Conservation (phyloP, 2,888 invertebrate species). For the Zaprionus bogoriensis region DNA sequence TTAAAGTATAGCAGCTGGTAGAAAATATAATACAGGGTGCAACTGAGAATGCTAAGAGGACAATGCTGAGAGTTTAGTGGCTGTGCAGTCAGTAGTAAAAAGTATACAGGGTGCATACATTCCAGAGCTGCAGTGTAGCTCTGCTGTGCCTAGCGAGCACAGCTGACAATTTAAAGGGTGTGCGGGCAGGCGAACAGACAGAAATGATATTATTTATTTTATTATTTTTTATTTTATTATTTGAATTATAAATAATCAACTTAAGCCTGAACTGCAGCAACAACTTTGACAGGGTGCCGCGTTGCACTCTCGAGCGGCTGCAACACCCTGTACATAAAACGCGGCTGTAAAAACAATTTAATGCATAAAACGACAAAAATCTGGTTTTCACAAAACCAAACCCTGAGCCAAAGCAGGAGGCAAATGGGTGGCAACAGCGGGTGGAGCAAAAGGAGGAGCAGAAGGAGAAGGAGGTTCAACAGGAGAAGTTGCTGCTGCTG, state of each 20-base stretch:
- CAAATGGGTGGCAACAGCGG: conserved; percentile 43
- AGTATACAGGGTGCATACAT: background rate
- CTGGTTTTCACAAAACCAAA: conserved; percentile 78
- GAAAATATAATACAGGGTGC: no score
- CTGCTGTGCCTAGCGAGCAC: background rate
- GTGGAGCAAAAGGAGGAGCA: background rate
- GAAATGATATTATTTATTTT: background rate
- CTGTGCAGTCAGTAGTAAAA: background rate
- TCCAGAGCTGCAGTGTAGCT: no score
- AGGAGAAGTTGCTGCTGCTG: conserved; percentile 57
- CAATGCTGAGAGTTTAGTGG: no score
- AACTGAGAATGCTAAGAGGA: no score
- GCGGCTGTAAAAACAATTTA: conserved; percentile 79
- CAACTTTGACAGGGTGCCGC: background rate
- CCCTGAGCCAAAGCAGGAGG: conserved; percentile 52
- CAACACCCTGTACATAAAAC: conserved; percentile 67
- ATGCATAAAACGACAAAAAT: conserved; percentile 80
- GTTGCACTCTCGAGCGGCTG: background rate
- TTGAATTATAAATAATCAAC: no score
- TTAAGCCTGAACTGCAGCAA: no score
- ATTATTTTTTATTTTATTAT: no score
- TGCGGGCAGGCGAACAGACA: background rate
- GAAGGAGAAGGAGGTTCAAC: conserved; percentile 3
- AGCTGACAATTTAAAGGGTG: background rate
- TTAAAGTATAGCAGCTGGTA: no score